Evolutionary conservation across 2,797 vertebrate species (phyloP).

Genomic region (Sciaenops ocellatus): DNA sequence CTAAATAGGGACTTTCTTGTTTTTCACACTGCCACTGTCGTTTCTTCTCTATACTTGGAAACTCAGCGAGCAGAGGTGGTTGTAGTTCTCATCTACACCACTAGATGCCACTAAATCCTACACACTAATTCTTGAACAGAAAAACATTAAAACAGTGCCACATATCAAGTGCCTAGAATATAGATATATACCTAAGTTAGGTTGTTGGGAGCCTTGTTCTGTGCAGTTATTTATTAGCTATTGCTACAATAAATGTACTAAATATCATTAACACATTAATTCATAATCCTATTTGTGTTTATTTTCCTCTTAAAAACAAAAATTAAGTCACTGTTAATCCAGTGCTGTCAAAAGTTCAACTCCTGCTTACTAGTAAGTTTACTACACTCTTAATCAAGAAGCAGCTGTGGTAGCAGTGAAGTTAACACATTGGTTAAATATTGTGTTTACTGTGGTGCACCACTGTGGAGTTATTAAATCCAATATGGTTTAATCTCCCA

Average conservation of each 20-base stretch:
- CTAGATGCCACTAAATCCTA: no score
- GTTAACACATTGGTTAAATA: background rate
- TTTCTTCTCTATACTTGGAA: no score
- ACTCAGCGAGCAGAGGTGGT: no score
- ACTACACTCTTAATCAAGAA: background rate
- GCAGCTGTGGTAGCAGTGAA: background rate
- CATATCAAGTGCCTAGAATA: background rate
- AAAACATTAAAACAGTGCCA: background rate
- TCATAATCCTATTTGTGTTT: background rate
- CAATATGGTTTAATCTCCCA: constrained; percentile 42
- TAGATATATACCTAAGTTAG: background rate
- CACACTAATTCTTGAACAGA: no score
- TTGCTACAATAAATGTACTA: background rate
- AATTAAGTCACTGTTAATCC: no score
- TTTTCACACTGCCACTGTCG: no score
- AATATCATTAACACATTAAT: background rate
- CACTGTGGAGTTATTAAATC: constrained; percentile 26
- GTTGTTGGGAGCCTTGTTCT: background rate
- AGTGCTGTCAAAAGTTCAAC: background rate
- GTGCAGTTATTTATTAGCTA: background rate
- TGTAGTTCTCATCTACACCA: no score
- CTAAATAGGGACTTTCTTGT: no score
- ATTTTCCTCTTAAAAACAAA: background rate
- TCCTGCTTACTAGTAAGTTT: background rate
- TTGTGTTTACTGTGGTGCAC: background rate